phyloP scores from a whole-genome alignment of 2,797 vertebrate species.

The Coracias cyanogaster region DNA sequence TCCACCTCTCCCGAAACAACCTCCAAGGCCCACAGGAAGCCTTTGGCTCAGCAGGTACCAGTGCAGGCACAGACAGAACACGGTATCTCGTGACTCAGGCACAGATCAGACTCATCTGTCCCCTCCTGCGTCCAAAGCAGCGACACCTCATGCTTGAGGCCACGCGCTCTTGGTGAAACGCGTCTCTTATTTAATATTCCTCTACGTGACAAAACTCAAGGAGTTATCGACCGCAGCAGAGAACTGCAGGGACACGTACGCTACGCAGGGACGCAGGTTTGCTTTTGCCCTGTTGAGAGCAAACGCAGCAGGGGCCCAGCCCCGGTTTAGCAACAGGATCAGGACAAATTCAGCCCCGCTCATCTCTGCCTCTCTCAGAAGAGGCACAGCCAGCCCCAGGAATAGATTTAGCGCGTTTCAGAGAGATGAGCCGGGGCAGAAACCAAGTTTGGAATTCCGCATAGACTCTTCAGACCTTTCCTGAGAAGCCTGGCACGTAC shows the following conservation, averaged over 20 bases:
- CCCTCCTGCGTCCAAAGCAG: not conserved
- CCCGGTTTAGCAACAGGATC: not conserved
- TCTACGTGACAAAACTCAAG: not conserved
- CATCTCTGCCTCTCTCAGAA: not conserved
- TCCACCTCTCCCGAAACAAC: not conserved
- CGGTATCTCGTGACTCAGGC: not conserved
- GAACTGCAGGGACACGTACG: not conserved
- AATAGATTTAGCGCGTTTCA: fast-evolving
- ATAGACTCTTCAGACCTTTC: not conserved
- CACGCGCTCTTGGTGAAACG: not conserved
- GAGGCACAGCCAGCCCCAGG: not conserved
- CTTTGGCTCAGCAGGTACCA: not conserved
- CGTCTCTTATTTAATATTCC: not conserved
- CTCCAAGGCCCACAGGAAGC: not conserved
- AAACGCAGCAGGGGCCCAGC: not conserved
- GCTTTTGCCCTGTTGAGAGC: not conserved
- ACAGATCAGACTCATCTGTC: not conserved
- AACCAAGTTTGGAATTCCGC: not conserved
- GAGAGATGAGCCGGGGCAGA: not conserved
- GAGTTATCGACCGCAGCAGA: not conserved
- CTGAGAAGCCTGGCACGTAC: not conserved
- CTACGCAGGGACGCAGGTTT: not conserved
- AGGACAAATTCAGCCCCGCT: not conserved
- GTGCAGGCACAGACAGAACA: not conserved
- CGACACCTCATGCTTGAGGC: not conserved